Conservation (phyloP, 2,797 vertebrate species). For the Poecilia gillii region DNA sequence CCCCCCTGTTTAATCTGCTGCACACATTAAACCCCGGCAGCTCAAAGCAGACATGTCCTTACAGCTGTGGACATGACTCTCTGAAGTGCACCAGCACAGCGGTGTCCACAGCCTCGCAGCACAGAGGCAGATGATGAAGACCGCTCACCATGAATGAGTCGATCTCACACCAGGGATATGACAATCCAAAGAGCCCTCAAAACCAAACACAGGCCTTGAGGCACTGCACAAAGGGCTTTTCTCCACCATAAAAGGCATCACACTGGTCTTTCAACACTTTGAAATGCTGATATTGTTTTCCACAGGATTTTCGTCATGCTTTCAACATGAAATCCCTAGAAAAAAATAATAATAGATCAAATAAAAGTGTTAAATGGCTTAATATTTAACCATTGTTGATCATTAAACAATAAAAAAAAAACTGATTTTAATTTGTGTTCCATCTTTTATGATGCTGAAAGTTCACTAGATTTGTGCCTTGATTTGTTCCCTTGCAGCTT, state of each 20-base stretch:
- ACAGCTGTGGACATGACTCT: constrained; percentile 72
- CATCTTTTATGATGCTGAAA: constrained; percentile 15
- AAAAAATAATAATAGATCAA: constrained; percentile 57
- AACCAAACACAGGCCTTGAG: constrained; percentile 59
- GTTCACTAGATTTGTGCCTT: constrained; percentile 33
- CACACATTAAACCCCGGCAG: constrained; percentile 69
- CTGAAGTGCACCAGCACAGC: constrained; percentile 60
- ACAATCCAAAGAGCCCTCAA: constrained; percentile 64
- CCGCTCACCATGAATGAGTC: constrained; percentile 64
- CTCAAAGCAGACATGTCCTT: constrained; percentile 74
- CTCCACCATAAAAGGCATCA: constrained; percentile 69
- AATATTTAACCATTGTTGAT: constrained; percentile 65
- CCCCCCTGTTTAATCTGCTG: constrained; percentile 65
- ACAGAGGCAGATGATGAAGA: constrained; percentile 48
- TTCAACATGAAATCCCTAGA: constrained; percentile 66
- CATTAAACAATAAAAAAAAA: constrained; percentile 44
- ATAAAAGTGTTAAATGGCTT: constrained; percentile 59
- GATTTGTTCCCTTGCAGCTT: constrained; percentile 71
- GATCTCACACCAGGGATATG: constrained; percentile 72
- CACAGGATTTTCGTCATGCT: constrained; percentile 60
- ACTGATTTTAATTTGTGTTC: constrained; percentile 46
- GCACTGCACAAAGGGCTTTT: constrained; percentile 68
- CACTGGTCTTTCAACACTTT: constrained; percentile 69
- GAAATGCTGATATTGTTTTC: constrained; percentile 77
- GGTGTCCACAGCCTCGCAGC: constrained; percentile 41